Conservation (phyloP, 1,140 invertebrate species). For the Lepidurus arcticus region DNA sequence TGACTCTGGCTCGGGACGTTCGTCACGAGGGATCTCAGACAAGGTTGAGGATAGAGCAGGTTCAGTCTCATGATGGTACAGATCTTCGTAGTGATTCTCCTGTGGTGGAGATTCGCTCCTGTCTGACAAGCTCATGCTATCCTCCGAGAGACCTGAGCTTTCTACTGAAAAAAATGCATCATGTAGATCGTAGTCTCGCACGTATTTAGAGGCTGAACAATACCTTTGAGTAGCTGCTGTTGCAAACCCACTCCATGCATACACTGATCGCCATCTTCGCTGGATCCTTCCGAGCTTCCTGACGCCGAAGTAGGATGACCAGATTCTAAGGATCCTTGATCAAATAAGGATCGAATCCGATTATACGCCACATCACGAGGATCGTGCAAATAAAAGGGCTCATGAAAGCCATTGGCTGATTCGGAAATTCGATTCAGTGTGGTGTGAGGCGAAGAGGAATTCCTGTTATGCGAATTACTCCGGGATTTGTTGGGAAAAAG, state of each 20-base stretch:
- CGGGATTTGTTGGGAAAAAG: conserved; percentile 10
- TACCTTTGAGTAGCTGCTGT: neutral
- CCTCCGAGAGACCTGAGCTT: neutral
- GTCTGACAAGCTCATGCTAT: conserved; percentile 14
- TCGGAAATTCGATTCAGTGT: conserved; percentile 43
- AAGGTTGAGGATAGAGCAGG: neutral
- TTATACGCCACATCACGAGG: conserved; percentile 68
- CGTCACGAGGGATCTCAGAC: neutral
- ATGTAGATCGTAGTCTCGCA: neutral
- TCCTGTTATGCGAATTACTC: conserved; percentile 35
- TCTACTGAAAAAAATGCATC: neutral
- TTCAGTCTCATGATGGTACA: neutral
- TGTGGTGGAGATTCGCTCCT: neutral
- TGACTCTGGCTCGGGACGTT: conserved; percentile 23
- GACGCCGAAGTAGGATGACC: conserved; percentile 15
- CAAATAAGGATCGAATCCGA: conserved; percentile 70
- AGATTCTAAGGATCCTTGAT: conserved; percentile 34
- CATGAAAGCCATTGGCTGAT: conserved; percentile 38
- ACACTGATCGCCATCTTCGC: neutral
- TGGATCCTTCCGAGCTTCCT: neutral
- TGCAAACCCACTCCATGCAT: neutral
- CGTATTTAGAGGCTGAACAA: neutral
- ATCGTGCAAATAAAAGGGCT: conserved; percentile 73
- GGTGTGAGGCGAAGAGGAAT: conserved; percentile 45
- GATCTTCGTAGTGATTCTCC: conserved; percentile 5